These are phyloP conservation scores for Cariama cristata DNA, from an alignment of 2,113 vertebrate species.

Conservation along the genomic window DNA sequence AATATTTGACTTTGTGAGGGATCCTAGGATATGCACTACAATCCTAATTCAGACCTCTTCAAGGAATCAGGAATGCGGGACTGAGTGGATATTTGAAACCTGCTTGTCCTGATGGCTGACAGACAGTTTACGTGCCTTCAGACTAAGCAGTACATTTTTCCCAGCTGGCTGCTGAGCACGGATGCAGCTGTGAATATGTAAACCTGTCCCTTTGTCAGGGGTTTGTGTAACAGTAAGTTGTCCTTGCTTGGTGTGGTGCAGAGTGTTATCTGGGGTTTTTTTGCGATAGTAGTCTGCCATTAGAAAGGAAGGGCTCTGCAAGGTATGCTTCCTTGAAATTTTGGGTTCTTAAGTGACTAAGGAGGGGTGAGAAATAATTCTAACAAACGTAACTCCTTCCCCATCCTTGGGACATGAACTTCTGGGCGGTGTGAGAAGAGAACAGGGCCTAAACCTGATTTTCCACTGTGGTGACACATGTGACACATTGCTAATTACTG, in stretches of 20 bases:
- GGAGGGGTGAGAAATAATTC: background rate
- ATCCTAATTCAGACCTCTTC: background rate
- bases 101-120: background rate
- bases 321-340: background rate
- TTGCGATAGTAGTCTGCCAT: background rate
- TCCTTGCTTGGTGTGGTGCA: background rate
- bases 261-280: background rate
- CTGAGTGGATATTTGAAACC: background rate
- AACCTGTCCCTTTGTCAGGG: background rate
- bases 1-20: background rate
- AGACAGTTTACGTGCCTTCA: background rate
- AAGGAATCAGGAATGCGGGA: background rate
- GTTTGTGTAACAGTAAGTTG: background rate
- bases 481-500: background rate
- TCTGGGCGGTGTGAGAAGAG: background rate
- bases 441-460: background rate
- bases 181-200: background rate
- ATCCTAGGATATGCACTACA: background rate
- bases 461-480: background rate
- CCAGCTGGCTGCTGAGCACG: background rate
- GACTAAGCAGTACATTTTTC: background rate
- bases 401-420: background rate
- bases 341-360: background rate
- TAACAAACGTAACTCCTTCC: background rate
- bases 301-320: rapidly evolving